Conservation (phyloP, 53 echinoderm and acorn worm genomes). For the Antedon mediterranea region DNA sequence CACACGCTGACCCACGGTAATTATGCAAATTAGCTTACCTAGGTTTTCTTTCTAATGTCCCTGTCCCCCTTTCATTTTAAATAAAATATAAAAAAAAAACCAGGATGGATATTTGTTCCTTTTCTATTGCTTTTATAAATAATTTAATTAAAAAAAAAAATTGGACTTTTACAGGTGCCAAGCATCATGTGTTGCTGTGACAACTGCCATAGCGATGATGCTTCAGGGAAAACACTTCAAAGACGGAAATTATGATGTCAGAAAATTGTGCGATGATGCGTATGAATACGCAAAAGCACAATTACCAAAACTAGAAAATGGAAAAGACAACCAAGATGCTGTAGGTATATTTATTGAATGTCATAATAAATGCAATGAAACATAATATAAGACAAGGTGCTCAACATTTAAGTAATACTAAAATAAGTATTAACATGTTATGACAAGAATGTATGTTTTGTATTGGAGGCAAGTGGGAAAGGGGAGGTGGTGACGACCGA, state of each 20-base stretch:
- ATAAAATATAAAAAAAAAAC: too few species aligned
- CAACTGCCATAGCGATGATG: slow-evolving; percentile 50
- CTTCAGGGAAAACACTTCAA: slow-evolving; percentile 24
- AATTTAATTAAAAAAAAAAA: not conserved
- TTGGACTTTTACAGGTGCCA: slow-evolving; percentile 36
- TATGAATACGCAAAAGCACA: slow-evolving; percentile 32
- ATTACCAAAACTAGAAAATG: slow-evolving; percentile 18
- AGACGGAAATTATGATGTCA: slow-evolving; percentile 7
- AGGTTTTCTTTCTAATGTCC: not conserved
- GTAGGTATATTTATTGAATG: slow-evolving; percentile 1
- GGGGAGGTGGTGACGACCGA: too few species aligned
- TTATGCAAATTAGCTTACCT: not conserved
- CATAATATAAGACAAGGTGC: too few species aligned
- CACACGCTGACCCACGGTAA: slow-evolving; percentile 50
- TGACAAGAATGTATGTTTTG: too few species aligned
- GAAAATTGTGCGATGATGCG: slow-evolving; percentile 13
- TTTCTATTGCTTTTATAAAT: too few species aligned
- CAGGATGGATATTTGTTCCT: too few species aligned
- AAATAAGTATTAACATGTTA: too few species aligned
- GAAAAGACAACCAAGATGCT: slow-evolving; percentile 8
- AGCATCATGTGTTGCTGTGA: slow-evolving; percentile 42
- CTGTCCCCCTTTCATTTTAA: too few species aligned
- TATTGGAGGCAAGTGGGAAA: too few species aligned
- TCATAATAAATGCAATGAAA: not conserved
- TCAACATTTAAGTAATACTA: too few species aligned